phyloP scores from a whole-genome alignment of 2,888 invertebrate genomes.

The Hypsopygia costalis region DNA sequence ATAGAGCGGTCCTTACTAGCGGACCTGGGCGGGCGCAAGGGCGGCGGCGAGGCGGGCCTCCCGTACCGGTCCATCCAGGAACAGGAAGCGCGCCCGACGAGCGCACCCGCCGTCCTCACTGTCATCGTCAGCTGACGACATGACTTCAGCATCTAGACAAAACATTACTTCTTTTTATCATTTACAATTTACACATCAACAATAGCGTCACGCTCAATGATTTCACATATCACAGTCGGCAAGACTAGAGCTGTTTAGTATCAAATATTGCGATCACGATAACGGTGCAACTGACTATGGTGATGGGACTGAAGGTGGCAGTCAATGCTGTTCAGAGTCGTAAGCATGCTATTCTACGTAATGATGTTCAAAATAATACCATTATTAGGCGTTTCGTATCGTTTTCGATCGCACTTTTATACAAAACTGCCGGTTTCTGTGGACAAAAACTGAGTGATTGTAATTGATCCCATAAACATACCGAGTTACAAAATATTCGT shows the following conservation, averaged over 20 bases:
- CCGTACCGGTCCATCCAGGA: slow-evolving; percentile 97
- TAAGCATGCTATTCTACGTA: background rate
- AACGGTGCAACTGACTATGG: background rate
- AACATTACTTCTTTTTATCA: slow-evolving; percentile 8
- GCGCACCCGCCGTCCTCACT: slow-evolving; percentile 89
- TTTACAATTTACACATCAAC: too few species aligned
- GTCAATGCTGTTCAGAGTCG: background rate
- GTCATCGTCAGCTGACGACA: slow-evolving; percentile 94
- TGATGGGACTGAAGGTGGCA: background rate
- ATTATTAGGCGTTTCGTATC: background rate
- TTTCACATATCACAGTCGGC: background rate
- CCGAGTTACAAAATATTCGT: too few species aligned
- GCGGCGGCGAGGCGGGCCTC: slow-evolving; percentile 90
- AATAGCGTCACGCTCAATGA: background rate
- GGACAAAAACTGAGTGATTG: background rate
- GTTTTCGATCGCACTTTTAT: background rate
- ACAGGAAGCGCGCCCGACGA: slow-evolving; percentile 90
- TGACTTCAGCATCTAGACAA: slow-evolving; percentile 90
- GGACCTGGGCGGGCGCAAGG: slow-evolving; percentile 60
- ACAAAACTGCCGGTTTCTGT: background rate
- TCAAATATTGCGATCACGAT: background rate
- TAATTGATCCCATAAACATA: background rate
- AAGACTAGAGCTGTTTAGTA: background rate
- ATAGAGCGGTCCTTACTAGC: slow-evolving; percentile 83
- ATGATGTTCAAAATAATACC: background rate